phyloP scores from a whole-genome alignment of 2,888 invertebrate species.

The Phorcus lineatus region DNA sequence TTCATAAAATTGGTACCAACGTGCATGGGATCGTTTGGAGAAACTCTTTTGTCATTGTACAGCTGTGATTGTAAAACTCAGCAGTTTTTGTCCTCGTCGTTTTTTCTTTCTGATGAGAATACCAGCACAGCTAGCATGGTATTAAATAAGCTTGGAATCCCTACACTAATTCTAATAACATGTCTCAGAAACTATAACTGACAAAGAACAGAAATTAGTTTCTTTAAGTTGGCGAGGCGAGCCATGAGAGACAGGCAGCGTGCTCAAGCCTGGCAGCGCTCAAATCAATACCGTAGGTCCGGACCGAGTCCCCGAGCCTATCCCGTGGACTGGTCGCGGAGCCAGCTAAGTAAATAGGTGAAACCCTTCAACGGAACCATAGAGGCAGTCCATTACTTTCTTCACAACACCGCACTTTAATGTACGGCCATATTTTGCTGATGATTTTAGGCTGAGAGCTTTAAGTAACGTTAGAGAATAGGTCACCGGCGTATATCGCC shows the following conservation, averaged over 20 bases:
- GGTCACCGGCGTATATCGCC: not conserved
- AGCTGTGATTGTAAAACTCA: not conserved
- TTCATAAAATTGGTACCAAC: not conserved
- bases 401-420: not conserved
- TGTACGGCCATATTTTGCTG: not conserved
- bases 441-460: not conserved
- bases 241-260: not conserved
- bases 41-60: not conserved
- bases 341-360: conserved; percentile 16
- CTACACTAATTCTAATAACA: conserved; percentile 8
- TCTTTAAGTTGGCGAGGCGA: conserved; percentile 1
- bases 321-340: not conserved
- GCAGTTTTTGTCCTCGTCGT: not conserved
- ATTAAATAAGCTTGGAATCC: not conserved
- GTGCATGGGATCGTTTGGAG: not conserved
- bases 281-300: not conserved
- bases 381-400: not conserved
- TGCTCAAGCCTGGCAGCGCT: not conserved
- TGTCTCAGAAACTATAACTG: conserved; percentile 1
- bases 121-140: not conserved
- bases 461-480: not conserved
- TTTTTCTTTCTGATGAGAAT: not conserved
- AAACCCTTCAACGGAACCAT: conserved; percentile 6
- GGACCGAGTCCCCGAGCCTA: not conserved
- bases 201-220: conserved; percentile 17